phyloP scores from a whole-genome alignment of 2,888 invertebrate species.

The Caenorhabditis sp. region DNA sequence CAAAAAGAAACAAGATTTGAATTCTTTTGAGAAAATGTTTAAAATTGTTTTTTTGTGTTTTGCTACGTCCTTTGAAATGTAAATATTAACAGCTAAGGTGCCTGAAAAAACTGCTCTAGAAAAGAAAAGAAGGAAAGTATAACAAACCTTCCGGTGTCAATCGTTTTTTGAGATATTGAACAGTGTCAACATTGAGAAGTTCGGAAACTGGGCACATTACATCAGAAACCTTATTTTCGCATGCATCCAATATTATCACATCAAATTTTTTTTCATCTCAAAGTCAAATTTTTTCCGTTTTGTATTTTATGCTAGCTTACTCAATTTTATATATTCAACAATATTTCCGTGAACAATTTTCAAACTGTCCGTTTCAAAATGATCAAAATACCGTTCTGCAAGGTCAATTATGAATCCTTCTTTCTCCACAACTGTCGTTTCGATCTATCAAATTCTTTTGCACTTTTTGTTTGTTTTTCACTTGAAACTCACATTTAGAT shows the following conservation, averaged over 20 bases:
- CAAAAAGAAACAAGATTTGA: constrained; percentile 61
- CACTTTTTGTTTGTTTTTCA: no score
- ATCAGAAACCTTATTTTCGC: constrained; percentile 47
- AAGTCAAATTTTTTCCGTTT: neutral
- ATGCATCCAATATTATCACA: constrained; percentile 62
- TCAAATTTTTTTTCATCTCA: constrained; percentile 54
- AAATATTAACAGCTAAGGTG: constrained; percentile 43
- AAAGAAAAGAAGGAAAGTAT: no score
- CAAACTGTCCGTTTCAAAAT: constrained; percentile 43
- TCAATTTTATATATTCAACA: constrained; percentile 28
- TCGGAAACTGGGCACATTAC: constrained; percentile 57
- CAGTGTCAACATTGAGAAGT: constrained; percentile 14
- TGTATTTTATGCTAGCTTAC: neutral
- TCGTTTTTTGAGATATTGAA: constrained; percentile 43
- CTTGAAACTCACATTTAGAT: constrained; percentile 47
- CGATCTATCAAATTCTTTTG: constrained; percentile 53
- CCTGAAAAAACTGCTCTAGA: no score
- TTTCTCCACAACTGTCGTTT: constrained; percentile 65
- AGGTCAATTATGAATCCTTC: constrained; percentile 59
- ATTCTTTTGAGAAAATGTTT: constrained; percentile 41
- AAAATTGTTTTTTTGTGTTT: constrained; percentile 35
- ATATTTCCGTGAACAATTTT: constrained; percentile 53
- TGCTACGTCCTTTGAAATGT: constrained; percentile 11
- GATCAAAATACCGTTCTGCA: constrained; percentile 62
- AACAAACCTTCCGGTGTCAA: constrained; percentile 11